Conservation (phyloP, 2,113 vertebrate genomes). For the Xyliphius kryptos region DNA sequence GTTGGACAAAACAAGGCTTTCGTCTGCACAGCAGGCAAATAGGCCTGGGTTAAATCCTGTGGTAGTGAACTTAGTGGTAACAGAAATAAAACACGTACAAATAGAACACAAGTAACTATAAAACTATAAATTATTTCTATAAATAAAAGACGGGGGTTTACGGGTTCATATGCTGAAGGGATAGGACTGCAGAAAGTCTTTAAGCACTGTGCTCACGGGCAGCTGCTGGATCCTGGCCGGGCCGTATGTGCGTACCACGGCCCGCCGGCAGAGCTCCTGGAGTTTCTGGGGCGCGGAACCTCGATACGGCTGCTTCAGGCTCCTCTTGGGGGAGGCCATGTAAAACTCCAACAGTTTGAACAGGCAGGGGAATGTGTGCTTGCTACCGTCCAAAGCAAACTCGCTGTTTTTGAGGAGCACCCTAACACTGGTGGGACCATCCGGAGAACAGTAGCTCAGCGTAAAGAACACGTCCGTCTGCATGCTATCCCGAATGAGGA, state of each 20-base stretch:
- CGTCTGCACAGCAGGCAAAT: conserved; percentile 18
- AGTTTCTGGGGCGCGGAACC: conserved; percentile 72
- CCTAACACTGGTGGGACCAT: conserved; percentile 83
- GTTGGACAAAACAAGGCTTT: neutral
- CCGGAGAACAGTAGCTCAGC: conserved; percentile 80
- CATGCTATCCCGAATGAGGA: conserved; percentile 89
- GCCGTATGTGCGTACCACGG: conserved; percentile 70
- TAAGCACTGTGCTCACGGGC: conserved; percentile 68
- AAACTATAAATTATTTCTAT: conserved; percentile 13
- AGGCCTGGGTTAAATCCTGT: neutral
- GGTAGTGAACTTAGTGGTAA: conserved; percentile 14
- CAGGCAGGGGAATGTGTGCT: conserved; percentile 78
- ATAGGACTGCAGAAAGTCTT: conserved; percentile 75
- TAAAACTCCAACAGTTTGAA: conserved; percentile 85
- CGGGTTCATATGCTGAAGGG: conserved; percentile 67
- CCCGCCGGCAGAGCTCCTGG: conserved; percentile 83
- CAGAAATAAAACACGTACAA: neutral
- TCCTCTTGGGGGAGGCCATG: conserved; percentile 73
- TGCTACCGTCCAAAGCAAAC: conserved; percentile 84
- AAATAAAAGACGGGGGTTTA: conserved; percentile 35
- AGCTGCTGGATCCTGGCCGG: conserved; percentile 67
- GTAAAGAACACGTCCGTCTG: conserved; percentile 91
- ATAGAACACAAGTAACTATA: neutral
- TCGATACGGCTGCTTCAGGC: conserved; percentile 74
- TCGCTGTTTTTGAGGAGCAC: conserved; percentile 74